Base-by-base conservation (phyloP, 2,888 invertebrate species). In the Galerucella calmariensis region DNA sequence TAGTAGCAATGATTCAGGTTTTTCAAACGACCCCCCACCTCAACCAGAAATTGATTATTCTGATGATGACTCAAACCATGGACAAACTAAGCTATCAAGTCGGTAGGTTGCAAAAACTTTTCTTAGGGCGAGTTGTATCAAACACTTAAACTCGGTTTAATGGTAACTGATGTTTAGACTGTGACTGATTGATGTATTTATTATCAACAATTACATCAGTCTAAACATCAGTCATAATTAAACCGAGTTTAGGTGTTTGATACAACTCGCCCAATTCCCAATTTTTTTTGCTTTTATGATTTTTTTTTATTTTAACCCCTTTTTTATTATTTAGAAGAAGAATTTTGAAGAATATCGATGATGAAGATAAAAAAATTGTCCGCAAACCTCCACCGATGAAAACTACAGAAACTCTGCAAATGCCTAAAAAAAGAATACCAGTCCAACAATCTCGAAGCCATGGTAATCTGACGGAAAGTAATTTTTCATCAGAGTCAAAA, bases 41-140 rank as follows among this genome's bases (percentile, higher is more conserved):
- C 95, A 95, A 84, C 96, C 96, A 27, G 96, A 96, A 87, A 92
- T 95, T 75, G 96, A 96, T 87, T 96, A 96, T 87, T 96, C 95
- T 69, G 96, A 96, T 85, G 96, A 96, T 88, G 96, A 96, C 85
- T 93, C 92, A 74, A 91, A 92, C 81, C 88, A 90, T 73, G 89
- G 91, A 75, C 90, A 91, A 78, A 91, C 92, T 53, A 89, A 90
- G 82, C 86, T 90, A 78, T 88, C 89, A 68, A 88, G 88, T 83
- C 88, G 90, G 90, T 90, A 86, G 87, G 87, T 48, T 48, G 48
- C n/a, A n/a, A n/a, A n/a, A n/a, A n/a, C n/a, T n/a, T n/a, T n/a
- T n/a, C n/a, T n/a, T n/a, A n/a, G n/a, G n/a, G n/a, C n/a, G n/a
- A n/a, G n/a, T n/a, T n/a, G n/a, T n/a, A n/a, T n/a, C n/a, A n/a